Evolutionary conservation across 2,113 vertebrate genomes (phyloP), one percentile per base, ranked within the genome.

Genomic region (Potamarius usumacintae): DNA sequence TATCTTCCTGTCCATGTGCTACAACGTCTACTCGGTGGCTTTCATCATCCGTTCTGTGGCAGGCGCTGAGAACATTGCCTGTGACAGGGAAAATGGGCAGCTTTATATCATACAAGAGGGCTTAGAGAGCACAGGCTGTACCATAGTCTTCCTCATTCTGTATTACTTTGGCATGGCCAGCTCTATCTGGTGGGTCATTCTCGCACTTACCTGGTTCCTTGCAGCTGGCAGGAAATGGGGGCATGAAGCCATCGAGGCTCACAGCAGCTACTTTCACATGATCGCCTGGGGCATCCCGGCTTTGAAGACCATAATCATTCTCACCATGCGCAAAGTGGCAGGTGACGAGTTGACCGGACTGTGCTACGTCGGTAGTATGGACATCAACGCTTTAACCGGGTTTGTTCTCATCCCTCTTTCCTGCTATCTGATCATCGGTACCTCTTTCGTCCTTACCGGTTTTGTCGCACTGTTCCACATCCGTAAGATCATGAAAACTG

Each of bases 1-100:
- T 89, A 96, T 97, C 92, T 97, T 97, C 93, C 96, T 97, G 53
- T 96, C 96, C 86, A 97, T 97, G 96, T 97, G 97, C 94, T 97
- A 97, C 93, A 97, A 97, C 0, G 94, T 97, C 69, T 97, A 97
- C 92, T 97, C 96, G 0, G 93, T 97, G 92, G 97, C 96, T 89
- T 97, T 97, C 92, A 95, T 97, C 87, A 96, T 97, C 87, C 96
- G 97, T 50, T 95, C 96, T 0, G 96, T 96, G 88, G 96, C 97
- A 0, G 97, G 97, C 0, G 95, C 96, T 0, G 96, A 97, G 92
- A 97, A 95, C 89, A 96, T 97, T 0, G 96, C 97, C 67, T 97
- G 97, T 0, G 96, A 97, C 94, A 93, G 96, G 87, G 96, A 97
- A 93, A 96, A 96, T 0, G 96, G 96, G 0, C 94, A 96, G 65